Conservation (phyloP, 2,113 vertebrate genomes). For the Cheirogaleus medius region DNA sequence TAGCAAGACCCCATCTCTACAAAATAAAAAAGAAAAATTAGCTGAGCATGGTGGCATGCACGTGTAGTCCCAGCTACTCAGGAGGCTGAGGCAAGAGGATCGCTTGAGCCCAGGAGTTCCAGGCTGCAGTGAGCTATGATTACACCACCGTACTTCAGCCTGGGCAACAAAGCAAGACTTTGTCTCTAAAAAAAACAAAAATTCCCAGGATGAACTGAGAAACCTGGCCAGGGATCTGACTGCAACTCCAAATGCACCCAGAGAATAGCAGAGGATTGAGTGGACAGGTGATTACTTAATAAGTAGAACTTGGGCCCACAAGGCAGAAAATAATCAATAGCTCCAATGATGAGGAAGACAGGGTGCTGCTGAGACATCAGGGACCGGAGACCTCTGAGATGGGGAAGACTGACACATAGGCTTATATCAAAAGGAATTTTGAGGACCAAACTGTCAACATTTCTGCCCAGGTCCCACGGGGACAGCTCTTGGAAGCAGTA, state of each 20-base stretch:
- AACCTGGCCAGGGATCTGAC: background rate
- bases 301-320: background rate
- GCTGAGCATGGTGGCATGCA: no score
- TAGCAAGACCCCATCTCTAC: no score
- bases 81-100: no score
- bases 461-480: background rate
- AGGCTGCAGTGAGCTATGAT: no score
- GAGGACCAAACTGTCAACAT: background rate
- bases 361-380: background rate
- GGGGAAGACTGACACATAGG: background rate
- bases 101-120: no score
- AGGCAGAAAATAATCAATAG: background rate
- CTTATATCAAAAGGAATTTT: background rate
- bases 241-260: background rate
- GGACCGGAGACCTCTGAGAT: constrained; percentile 7
- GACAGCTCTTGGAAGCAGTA: background rate
- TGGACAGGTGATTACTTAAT: background rate
- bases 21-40: no score
- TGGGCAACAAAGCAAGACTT: no score
- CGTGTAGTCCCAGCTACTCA: no score
- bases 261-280: background rate
- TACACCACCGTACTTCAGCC: no score
- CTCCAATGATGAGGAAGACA: background rate
- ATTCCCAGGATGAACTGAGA: constrained; percentile 19
- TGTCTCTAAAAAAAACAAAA: no score